Base-by-base conservation (phyloP, 2,888 invertebrate genomes). In the Drosophila kuntzei region DNA sequence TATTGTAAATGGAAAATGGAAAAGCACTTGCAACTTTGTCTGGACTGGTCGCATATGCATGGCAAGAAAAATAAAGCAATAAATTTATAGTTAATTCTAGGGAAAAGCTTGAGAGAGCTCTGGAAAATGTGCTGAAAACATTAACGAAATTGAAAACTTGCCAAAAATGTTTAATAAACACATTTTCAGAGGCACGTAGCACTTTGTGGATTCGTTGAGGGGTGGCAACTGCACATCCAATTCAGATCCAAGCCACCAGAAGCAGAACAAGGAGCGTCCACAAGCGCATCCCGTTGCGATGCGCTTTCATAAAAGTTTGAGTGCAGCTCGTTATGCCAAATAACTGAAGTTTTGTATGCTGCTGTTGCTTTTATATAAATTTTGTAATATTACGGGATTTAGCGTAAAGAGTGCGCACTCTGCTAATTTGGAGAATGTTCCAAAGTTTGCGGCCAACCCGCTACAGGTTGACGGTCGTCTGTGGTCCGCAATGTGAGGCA, bases 101-200 rank as follows among this genome's bases (percentile, higher is more conserved):
- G 18, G 44, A 16, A 32, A 39, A 20, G 41, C 41, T 54, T 12
- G 25, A 37, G 39, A 20, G 18, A 37, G 46, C 32, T 46, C 16
- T 49, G 62, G 25, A 16, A 65, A 72, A 72, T 63, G 63, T 53
- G 77, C 63, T 51, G 77, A 74, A 72, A 80, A 43, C 81, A 79
- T 83, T 83, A 83, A 87, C 85, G 43, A 79, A 83, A 87, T 83
- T 87, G 85, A 87, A 83, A 81, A 79, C 70, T 81, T 87, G 76
- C 83, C 85, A 83, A 78, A 84, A 79, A 76, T 84, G 82, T 81
- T 84, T 79, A 87, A 84, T 81, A 84, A 76, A 81, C 78, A 75
- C 66, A 75, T 71, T 87, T 69, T 51, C 64, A 57, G 59, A 50
- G 65, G 70, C 68, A 59, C 61, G 53, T 55, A 59, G 54, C 49